Conservation (phyloP, 2,888 invertebrate species). For the Metacarcinus magister region DNA sequence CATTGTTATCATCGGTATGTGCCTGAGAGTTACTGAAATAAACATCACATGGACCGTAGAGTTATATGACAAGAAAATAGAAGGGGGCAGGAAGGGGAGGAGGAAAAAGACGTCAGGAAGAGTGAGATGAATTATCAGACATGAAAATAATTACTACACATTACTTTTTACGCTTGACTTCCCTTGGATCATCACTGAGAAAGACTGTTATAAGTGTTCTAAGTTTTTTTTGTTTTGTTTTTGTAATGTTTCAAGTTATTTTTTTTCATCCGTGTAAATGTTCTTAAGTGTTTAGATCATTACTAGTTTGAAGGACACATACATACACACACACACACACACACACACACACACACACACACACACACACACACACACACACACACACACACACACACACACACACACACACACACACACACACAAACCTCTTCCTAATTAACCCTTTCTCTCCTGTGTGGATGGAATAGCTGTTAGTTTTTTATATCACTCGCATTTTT, state of each 20-base stretch:
- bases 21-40: background rate
- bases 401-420: slow-evolving; percentile 31
- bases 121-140: background rate
- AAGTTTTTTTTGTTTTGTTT: background rate
- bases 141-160: background rate
- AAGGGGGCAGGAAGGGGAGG: background rate
- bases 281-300: background rate
- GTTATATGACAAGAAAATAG: background rate
- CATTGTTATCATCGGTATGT: background rate
- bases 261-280: too few species aligned
- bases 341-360: slow-evolving; percentile 52
- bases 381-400: slow-evolving; percentile 35
- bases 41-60: background rate
- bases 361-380: slow-evolving; percentile 50
- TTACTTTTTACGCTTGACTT: background rate
- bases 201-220: background rate
- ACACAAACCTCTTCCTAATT: background rate
- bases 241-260: too few species aligned
- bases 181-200: background rate
- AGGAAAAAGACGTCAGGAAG: background rate
- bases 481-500: background rate
- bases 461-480: background rate
- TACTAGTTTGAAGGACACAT: background rate
- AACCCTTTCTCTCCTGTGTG: background rate
- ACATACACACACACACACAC: background rate